Evolutionary conservation across 2,113 vertebrate genomes (phyloP).

Genomic region (Elanus axillaris): DNA sequence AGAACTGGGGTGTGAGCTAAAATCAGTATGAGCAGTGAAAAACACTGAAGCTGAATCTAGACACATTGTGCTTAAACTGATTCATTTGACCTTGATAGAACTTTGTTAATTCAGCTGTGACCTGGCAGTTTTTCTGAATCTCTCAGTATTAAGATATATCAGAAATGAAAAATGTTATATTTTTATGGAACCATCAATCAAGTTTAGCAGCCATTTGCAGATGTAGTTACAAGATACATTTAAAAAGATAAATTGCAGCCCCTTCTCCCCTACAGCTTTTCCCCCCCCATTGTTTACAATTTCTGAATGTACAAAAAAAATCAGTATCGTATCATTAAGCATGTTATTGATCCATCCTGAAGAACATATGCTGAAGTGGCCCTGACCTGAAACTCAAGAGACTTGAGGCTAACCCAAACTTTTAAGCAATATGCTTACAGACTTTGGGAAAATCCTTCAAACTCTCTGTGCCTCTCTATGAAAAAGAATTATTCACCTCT

Average conservation of each 20-base stretch:
- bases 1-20: background rate
- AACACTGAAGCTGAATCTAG: background rate
- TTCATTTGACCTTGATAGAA: background rate
- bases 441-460: background rate
- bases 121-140: background rate
- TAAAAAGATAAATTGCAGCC: background rate
- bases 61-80: background rate
- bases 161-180: background rate
- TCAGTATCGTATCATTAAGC: background rate
- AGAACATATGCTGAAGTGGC: slow-evolving; percentile 22
- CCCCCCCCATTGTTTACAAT: background rate
- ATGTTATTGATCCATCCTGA: slow-evolving; percentile 5
- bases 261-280: background rate
- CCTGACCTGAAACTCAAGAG: slow-evolving; percentile 24
- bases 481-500: background rate
- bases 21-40: background rate
- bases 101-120: background rate
- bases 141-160: background rate
- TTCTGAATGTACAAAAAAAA: background rate
- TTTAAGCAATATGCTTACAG: slow-evolving; percentile 24
- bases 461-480: background rate
- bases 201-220: background rate
- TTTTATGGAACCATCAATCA: background rate
- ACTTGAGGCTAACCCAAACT: background rate
- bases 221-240: background rate